A percentile compares a stretch with the other conserved stretches of the same genome.
These are phyloP conservation scores for Prosopocoilus inquinatus DNA, from an alignment of 2,888 invertebrate genomes.

Conservation along the genomic window DNA sequence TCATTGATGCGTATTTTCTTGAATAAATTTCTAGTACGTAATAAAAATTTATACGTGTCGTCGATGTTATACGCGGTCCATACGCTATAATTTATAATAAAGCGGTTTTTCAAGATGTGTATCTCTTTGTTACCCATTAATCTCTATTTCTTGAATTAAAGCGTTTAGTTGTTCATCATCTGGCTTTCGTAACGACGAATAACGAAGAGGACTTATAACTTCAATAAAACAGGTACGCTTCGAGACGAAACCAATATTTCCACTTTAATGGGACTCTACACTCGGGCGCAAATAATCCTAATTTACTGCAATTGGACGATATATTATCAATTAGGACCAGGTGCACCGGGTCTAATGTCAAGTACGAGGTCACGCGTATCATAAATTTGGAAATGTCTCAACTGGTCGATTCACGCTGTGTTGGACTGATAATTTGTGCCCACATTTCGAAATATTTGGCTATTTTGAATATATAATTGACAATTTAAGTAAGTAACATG, in stretches of 20 bases:
- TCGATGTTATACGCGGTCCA: no score
- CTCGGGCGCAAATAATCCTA: constrained; percentile 32
- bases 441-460: constrained; percentile 28
- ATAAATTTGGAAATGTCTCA: constrained; percentile 14
- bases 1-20: no score
- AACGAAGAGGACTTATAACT: background rate
- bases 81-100: background rate
- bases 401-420: constrained; percentile 22
- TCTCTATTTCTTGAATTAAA: background rate
- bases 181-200: background rate
- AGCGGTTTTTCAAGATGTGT: background rate
- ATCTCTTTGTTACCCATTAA: background rate
- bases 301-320: constrained; percentile 40
- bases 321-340: constrained; percentile 44
- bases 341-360: constrained; percentile 35
- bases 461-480: constrained; percentile 20
- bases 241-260: background rate
- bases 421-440: constrained; percentile 29
- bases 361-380: constrained; percentile 30
- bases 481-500: constrained; percentile 15
- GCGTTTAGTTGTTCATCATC: background rate
- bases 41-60: no score
- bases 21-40: no score
- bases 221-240: background rate
- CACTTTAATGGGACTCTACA: constrained; percentile 5